Base-by-base conservation (phyloP, 2,113 vertebrate species). In the Lepus europaeus region DNA sequence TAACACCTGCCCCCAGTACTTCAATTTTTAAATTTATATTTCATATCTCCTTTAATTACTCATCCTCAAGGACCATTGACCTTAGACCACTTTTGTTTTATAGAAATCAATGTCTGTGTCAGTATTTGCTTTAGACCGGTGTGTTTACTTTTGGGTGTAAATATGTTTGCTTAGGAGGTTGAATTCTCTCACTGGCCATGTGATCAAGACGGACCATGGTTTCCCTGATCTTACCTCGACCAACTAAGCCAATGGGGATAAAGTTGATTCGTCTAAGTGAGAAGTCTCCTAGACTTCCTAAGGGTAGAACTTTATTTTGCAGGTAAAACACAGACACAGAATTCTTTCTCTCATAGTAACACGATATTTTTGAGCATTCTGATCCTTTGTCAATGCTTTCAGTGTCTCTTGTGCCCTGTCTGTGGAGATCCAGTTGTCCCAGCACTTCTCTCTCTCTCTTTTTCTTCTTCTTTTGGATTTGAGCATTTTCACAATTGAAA, bases 111-210 rank as follows among this genome's bases (percentile, higher is more conserved):
- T 85, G 39, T 90, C 76, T 64, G 13, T 74, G 36, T 31, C 80
- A 59, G 33, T 89, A 85, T 91, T 95, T 85, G 27, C 64, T 85
- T 66, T 81, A 61, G 73, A 59, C 36, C 36, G 69, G n/a, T 68
- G 9, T 33, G 45, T 51, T 93, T 20, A 33, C 39, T 74, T 69
- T 25, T 23, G 39, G 64, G 56, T 51, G 9, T 33, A 53, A 81
- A 68, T 12, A 23, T 79, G 49, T 96, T 95, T 93, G 49, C 45
- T 23, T 49, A 61, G 72, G 53, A 88, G 29, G 73, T 7, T 80
- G 73, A 76, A 84, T 53, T 95, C 45, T 59, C 53, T 91, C 39
- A 69, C 61, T 11, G 27, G 45, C 66, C 68, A 64, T 59, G 22
- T 70, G 45, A 74, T 73, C 69, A 45, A 39, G 29, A 59, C 2